These are phyloP conservation scores for Pseudomugil tenellus DNA, from an alignment of 2,797 vertebrate species.

Conservation along the genomic window DNA sequence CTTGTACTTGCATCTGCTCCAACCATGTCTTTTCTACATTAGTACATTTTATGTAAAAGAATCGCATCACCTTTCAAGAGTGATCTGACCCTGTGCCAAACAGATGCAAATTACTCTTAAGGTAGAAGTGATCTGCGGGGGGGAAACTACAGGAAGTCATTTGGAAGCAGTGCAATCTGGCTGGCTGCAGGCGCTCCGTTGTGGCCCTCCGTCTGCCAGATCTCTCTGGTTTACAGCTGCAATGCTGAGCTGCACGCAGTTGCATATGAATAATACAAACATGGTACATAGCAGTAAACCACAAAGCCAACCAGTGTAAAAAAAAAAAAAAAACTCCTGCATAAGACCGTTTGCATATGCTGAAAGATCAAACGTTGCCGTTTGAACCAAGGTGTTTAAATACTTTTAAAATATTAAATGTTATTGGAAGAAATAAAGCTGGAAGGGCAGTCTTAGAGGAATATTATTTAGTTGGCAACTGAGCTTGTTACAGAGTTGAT, in stretches of 20 bases:
- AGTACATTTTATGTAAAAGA: conserved; percentile 47
- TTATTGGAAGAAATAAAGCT: conserved; percentile 44
- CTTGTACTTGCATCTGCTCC: conserved; percentile 41
- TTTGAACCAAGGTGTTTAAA: conserved; percentile 22
- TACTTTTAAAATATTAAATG: conserved; percentile 38
- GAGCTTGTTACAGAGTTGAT: conserved; percentile 28
- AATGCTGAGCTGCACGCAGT: conserved; percentile 33
- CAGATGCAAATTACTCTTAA: conserved; percentile 49
- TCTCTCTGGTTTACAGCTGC: conserved; percentile 45
- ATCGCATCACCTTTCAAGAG: conserved; percentile 44
- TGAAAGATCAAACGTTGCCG: not conserved
- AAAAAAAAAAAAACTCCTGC: too few species aligned
- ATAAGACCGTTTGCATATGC: not conserved
- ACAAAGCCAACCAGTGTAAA: not conserved
- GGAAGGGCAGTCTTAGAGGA: conserved; percentile 43
- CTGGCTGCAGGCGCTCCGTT: conserved; percentile 22
- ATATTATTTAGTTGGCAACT: conserved; percentile 43
- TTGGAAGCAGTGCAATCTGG: conserved; percentile 48
- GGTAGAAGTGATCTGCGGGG: conserved; percentile 55
- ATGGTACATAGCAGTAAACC: not conserved
- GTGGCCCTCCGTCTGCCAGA: conserved; percentile 44
- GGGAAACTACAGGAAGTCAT: conserved; percentile 58
- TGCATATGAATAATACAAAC: conserved; percentile 24
- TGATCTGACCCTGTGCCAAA: conserved; percentile 45
- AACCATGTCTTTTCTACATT: conserved; percentile 15